Evolutionary conservation across 2,797 vertebrate genomes (phyloP).

Genomic region (Salmo trutta): DNA sequence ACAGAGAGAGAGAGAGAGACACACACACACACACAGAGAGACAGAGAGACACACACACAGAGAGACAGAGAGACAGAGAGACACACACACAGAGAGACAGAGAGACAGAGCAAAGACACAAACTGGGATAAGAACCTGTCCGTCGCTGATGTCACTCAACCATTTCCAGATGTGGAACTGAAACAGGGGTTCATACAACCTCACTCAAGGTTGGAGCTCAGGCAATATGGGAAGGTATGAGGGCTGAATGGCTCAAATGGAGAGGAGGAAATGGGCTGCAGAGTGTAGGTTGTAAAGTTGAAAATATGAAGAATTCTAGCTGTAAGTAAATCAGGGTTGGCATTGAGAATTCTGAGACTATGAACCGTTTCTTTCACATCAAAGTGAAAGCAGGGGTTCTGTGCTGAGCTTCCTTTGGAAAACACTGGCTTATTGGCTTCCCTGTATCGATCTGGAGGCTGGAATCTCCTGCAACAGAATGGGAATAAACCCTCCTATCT

Average conservation of each 20-base stretch:
- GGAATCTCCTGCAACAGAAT: conserved; percentile 46
- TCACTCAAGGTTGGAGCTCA: conserved; percentile 55
- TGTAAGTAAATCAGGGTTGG: conserved; percentile 42
- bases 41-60: too few relatives aligned
- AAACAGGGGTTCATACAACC: conserved; percentile 47
- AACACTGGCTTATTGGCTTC: conserved; percentile 65
- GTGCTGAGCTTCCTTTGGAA: conserved; percentile 63
- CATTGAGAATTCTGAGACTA: conserved; percentile 43
- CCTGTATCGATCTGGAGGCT: conserved; percentile 51
- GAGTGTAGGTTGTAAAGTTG: conserved; percentile 33
- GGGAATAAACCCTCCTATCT: conserved; percentile 20
- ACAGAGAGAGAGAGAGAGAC: too few relatives aligned
- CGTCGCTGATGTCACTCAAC: conserved; percentile 75
- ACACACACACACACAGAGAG: too few relatives aligned
- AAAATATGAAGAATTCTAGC: conserved; percentile 33
- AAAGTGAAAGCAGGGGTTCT: conserved; percentile 55
- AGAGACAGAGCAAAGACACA: conserved; percentile 38
- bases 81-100: too few relatives aligned
- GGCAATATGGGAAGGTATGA: conserved; percentile 37
- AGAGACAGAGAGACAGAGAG: conserved; percentile 14
- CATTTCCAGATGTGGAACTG: conserved; percentile 74
- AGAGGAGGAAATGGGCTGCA: conserved; percentile 26
- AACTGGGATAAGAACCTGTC: conserved; percentile 71
- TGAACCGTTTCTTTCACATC: conserved; percentile 61
- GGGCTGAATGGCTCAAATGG: conserved; percentile 42